These are phyloP conservation scores for Drosophila sordidula DNA, from an alignment of 2,888 invertebrate genomes.

Conservation along the genomic window DNA sequence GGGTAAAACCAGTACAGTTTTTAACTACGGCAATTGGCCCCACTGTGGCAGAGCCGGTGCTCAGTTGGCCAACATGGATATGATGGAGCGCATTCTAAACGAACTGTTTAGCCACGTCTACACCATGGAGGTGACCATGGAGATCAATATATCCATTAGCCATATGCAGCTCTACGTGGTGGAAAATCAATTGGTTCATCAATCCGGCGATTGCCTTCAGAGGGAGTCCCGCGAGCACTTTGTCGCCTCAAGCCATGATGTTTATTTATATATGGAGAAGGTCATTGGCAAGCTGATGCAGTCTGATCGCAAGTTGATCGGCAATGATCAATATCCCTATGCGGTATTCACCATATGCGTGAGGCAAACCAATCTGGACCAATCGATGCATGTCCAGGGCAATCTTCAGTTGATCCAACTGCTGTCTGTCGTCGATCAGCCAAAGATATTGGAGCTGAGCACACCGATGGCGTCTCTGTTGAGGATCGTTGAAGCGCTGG, in stretches of 20 bases:
- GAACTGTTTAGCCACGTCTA: conserved; percentile 47
- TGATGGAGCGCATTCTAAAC: conserved; percentile 36
- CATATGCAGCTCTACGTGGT: conserved; percentile 18
- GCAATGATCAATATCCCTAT: conserved; percentile 6
- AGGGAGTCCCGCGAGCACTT: conserved; percentile 25
- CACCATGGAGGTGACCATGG: conserved; percentile 34
- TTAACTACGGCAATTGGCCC: conserved; percentile 39
- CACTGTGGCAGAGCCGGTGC: neutral
- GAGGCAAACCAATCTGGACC: conserved; percentile 34
- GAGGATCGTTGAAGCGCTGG: conserved; percentile 35
- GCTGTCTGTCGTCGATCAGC: neutral
- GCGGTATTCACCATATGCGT: conserved; percentile 45
- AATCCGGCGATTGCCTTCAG: neutral
- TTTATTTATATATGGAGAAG: conserved; percentile 45
- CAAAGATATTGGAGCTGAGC: neutral
- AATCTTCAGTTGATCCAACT: conserved; percentile 50
- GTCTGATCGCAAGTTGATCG: neutral
- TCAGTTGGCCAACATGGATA: conserved; percentile 13
- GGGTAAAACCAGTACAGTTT: conserved; percentile 47
- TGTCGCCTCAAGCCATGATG: conserved; percentile 47
- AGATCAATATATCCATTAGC: conserved; percentile 46
- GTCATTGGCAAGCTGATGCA: conserved; percentile 9
- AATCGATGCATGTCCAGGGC: conserved; percentile 34
- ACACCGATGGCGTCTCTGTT: conserved; percentile 36
- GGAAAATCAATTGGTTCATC: neutral